Conservation (phyloP, 1,140 invertebrate genomes). For the Cyrtorhinus lividipennis region DNA sequence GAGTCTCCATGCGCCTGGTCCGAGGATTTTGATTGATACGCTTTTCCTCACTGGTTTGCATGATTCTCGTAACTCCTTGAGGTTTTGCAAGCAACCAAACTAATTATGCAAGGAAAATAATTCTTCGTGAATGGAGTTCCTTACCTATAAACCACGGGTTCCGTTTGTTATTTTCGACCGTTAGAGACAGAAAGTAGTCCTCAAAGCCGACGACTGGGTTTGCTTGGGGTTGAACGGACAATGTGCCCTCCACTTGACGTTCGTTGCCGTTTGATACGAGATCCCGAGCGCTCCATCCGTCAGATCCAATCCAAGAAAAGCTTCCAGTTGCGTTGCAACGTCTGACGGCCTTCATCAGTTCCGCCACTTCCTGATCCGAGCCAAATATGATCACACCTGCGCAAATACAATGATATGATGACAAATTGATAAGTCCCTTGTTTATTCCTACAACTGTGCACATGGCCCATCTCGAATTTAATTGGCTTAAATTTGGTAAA, state of each 20-base stretch:
- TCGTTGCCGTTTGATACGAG: slow-evolving; percentile 81
- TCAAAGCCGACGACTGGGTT: slow-evolving; percentile 75
- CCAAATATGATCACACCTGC: slow-evolving; percentile 89
- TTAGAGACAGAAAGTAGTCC: slow-evolving; percentile 73
- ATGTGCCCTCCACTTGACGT: slow-evolving; percentile 73
- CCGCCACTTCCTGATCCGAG: slow-evolving; percentile 90
- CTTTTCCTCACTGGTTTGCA: too few species aligned
- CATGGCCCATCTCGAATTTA: not conserved
- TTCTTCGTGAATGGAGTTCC: too few species aligned
- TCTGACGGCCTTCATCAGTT: slow-evolving; percentile 78
- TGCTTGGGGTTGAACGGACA: slow-evolving; percentile 80
- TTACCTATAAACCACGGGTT: slow-evolving; percentile 90
- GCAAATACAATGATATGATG: slow-evolving; percentile 26
- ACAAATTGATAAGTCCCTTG: not conserved
- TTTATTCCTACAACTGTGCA: too few species aligned
- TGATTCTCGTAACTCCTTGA: too few species aligned
- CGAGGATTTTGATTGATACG: too few species aligned
- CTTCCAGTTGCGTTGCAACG: slow-evolving; percentile 72
- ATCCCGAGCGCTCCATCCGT: slow-evolving; percentile 78
- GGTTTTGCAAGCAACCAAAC: too few species aligned
- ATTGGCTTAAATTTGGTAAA: too few species aligned
- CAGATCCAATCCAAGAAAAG: slow-evolving; percentile 90
- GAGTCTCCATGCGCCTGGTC: too few species aligned
- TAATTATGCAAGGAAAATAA: too few species aligned
- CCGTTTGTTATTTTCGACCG: slow-evolving; percentile 68